These are phyloP conservation scores for Brachionus plicatilis DNA, from an alignment of 1,140 invertebrate species.

Conservation along the genomic window DNA sequence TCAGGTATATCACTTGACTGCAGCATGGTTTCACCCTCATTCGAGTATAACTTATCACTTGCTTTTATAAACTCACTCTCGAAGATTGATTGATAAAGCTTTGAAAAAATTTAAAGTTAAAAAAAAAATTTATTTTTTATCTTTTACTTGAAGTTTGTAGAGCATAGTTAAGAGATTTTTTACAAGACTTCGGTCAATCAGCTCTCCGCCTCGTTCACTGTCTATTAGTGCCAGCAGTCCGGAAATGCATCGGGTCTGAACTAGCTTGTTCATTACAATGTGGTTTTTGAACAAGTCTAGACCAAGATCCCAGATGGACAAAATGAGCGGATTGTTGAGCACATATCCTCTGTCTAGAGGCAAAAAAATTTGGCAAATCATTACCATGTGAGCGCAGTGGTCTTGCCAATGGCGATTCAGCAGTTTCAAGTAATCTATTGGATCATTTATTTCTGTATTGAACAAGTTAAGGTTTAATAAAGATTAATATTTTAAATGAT, in stretches of 20 bases:
- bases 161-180: constrained; percentile 94
- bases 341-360: constrained; percentile 31
- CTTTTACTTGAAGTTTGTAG: constrained; percentile 69
- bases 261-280: neutral
- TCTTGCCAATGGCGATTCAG: constrained; percentile 18
- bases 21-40: constrained; percentile 97
- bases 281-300: constrained; percentile 21
- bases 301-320: constrained; percentile 28
- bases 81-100: constrained; percentile 94
- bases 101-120: neutral
- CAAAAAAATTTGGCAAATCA: constrained; percentile 40
- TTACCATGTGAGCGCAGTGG: constrained; percentile 28
- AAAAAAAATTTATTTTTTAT: neutral
- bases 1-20: constrained; percentile 96
- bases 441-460: neutral
- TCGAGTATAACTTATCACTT: constrained; percentile 95
- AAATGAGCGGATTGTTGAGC: constrained; percentile 25
- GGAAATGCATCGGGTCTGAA: constrained; percentile 63
- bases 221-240: constrained; percentile 87
- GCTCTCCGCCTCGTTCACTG: constrained; percentile 83
- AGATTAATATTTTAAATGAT: neutral
- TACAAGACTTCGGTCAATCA: constrained; percentile 83
- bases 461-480: neutral
- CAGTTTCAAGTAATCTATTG: constrained; percentile 4
- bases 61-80: constrained; percentile 93